Percentiles rank a stretch among this genome's conserved stretches.
phyloP scores from a whole-genome alignment of 2,797 vertebrate genomes.

The Acanthopagrus latus region DNA sequence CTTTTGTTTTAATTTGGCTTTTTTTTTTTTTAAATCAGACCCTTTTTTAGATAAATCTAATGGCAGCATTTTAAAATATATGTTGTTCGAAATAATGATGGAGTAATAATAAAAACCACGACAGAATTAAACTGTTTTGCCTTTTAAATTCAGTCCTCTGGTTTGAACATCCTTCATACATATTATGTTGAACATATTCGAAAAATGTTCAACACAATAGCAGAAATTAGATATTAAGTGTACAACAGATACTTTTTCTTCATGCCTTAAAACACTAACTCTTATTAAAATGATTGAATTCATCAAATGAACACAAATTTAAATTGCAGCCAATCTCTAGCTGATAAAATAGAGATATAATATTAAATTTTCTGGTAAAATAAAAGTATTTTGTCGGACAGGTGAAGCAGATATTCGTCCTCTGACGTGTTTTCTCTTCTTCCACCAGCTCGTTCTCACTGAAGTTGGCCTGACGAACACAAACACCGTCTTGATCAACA shows the following conservation, averaged over 20 bases:
- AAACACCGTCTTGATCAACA: conserved; percentile 41
- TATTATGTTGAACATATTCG: neutral
- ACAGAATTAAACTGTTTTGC: neutral
- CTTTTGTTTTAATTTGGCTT: neutral
- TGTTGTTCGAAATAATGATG: neutral
- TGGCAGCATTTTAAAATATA: neutral
- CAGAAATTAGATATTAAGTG: neutral
- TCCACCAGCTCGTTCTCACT: neutral
- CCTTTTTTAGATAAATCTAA: neutral
- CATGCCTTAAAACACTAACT: neutral
- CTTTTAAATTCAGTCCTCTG: neutral
- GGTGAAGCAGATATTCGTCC: neutral
- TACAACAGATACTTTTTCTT: fast-evolving
- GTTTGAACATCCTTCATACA: neutral
- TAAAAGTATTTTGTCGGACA: neutral
- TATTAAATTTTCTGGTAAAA: neutral
- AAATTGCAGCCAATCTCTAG: neutral
- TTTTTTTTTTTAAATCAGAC: neutral
- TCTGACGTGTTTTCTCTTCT: neutral
- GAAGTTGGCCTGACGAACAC: conserved; percentile 12
- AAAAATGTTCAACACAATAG: neutral
- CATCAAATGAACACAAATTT: neutral
- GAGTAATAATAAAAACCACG: no score
- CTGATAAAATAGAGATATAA: neutral
- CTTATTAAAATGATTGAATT: neutral